Base-by-base conservation (phyloP, 2,797 vertebrate genomes). In the Leptodactylus fallax region DNA sequence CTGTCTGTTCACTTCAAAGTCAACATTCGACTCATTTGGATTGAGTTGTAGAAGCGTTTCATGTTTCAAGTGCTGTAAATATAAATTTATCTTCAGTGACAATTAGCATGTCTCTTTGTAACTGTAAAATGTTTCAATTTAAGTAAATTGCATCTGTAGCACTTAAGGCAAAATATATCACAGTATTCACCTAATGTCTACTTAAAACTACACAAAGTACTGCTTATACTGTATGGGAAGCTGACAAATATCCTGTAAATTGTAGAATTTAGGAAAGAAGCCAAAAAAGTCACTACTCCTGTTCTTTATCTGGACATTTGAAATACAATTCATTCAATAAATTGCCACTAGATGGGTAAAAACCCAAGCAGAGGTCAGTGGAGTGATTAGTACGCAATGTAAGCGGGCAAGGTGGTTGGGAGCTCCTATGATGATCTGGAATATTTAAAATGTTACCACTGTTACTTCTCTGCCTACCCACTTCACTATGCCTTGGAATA, bases 51-150 rank as follows among this genome's bases (percentile, higher is more conserved):
- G 36, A 78, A 85, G 45, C 58, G 56, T 85, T 85, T 85, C 72
- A 85, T 85, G 83, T 77, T 78, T 85, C 72, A 74, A 76, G 71
- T 85, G 71, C 55, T 60, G 69, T 84, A 84, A 72, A 84, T 84
- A 84, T 84, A 72, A 55, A 84, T 85, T 63, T 85, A 77, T 85
- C 83, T 77, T 60, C 55, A 63, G 55, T 63, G 83, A 85, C 45
- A 85, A 83, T 83, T 83, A 83, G 25, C 81, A 49, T 27, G 45
- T 56, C 49, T 21, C 65, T 56, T 71, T 69, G 63, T 69, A 69
- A 83, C 23, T 69, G 65, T 55, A 69, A 83, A 83, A 83, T 71
- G 81, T 71, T 71, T 83, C 47, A 67, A 69, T 67, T 83, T 67
- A 83, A 69, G 45, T 72, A 45, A 84, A 61, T 83, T 71, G 51